Conservation (phyloP, 2,888 invertebrate genomes). For the Charanyca ferruginea region DNA sequence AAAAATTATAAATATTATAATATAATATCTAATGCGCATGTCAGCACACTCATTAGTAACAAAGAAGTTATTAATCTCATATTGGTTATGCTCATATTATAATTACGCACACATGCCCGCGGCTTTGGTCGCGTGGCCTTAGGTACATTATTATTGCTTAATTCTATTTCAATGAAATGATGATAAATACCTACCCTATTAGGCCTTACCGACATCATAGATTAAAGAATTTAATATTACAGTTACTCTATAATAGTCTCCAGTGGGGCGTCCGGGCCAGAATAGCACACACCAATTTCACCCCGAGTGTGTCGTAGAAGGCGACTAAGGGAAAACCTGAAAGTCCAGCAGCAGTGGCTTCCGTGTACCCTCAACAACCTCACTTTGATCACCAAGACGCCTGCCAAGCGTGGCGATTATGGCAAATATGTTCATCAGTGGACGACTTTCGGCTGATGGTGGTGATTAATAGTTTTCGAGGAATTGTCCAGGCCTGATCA, state of each 20-base stretch:
- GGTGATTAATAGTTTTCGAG: no score
- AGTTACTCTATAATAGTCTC: no score
- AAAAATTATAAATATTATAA: neutral
- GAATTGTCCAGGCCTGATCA: neutral
- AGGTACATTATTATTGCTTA: conserved; percentile 37
- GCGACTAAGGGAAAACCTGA: no score
- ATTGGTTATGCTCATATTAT: conserved; percentile 44
- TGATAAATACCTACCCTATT: conserved; percentile 24
- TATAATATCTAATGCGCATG: neutral
- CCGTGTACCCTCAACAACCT: no score
- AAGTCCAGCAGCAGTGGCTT: no score
- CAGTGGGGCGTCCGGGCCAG: no score
- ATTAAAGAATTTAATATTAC: neutral
- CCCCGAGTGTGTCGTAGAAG: no score
- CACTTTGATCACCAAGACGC: no score
- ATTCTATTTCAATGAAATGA: conserved; percentile 37
- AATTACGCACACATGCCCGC: conserved; percentile 42
- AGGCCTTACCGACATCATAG: conserved; percentile 1
- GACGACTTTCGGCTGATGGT: no score
- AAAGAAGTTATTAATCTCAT: conserved; percentile 45
- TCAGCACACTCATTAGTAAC: conserved; percentile 46
- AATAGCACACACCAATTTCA: no score
- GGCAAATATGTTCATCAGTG: no score
- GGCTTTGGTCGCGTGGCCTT: conserved; percentile 42
- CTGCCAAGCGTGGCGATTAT: no score